Conservation (phyloP, 2,888 invertebrate species). For the Eudiplozoon nipponicum region DNA sequence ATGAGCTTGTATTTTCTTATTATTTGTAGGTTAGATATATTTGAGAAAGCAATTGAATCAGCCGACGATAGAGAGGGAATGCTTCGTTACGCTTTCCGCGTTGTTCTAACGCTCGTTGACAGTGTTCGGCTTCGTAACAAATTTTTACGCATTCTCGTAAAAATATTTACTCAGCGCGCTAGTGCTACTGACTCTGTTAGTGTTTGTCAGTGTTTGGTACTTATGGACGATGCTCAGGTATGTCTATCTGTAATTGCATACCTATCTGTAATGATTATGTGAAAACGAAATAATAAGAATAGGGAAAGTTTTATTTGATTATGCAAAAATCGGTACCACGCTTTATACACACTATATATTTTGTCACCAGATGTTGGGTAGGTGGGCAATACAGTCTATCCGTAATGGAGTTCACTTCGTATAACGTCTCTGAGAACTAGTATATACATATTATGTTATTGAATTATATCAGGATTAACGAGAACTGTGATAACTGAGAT, state of each 20-base stretch:
- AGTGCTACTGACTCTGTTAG: constrained; percentile 14
- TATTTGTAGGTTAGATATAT: constrained; percentile 50
- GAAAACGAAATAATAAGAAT: no score
- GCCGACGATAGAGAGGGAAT: constrained; percentile 30
- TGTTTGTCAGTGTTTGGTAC: constrained; percentile 51
- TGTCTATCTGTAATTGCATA: not conserved
- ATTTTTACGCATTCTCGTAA: constrained; percentile 11
- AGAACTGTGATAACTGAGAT: no score
- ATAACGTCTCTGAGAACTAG: no score
- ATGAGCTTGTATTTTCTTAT: not conserved
- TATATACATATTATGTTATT: no score
- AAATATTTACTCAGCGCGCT: constrained; percentile 11
- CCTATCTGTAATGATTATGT: not conserved
- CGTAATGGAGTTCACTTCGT: no score
- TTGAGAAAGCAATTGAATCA: constrained; percentile 56
- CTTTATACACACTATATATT: no score
- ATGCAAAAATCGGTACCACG: no score
- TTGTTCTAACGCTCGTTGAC: constrained; percentile 13
- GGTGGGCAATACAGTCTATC: no score
- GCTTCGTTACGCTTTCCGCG: constrained; percentile 11
- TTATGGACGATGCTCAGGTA: constrained; percentile 52
- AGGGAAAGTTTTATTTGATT: no score
- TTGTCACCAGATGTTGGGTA: no score
- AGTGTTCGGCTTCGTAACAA: constrained; percentile 8
- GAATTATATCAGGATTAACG: no score